A percentile compares a stretch with the other conserved stretches of the same genome.
Evolutionary conservation across 2,113 vertebrate species (phyloP).

Genomic region (Grallaria varia): DNA sequence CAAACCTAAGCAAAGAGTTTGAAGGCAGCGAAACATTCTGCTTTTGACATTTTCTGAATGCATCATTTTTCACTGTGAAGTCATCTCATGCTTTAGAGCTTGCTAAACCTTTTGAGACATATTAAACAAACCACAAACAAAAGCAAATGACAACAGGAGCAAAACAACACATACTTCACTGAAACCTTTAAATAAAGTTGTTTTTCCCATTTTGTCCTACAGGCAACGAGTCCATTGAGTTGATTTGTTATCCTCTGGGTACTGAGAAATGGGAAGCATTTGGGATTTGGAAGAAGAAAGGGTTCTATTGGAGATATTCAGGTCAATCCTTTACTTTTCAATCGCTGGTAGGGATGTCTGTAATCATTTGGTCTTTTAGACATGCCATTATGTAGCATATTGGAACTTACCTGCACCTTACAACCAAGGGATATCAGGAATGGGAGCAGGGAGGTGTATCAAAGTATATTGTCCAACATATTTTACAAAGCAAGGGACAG

Average conservation of each 20-base stretch:
- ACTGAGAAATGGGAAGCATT: not conserved
- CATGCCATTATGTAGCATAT: fast-evolving
- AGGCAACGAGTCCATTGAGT: not conserved
- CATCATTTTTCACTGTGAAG: not conserved
- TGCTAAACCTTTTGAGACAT: not conserved
- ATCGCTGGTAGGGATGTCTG: not conserved
- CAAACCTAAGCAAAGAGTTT: not conserved
- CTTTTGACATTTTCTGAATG: not conserved
- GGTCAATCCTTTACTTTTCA: not conserved
- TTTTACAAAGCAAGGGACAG: not conserved
- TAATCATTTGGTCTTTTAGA: not conserved
- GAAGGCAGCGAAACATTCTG: not conserved
- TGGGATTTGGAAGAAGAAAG: not conserved
- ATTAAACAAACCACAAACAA: not conserved
- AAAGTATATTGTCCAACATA: not conserved
- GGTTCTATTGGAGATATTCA: not conserved
- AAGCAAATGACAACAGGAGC: not conserved
- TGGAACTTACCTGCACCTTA: not conserved
- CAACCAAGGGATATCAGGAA: not conserved
- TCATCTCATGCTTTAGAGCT: not conserved
- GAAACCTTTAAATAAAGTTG: not conserved
- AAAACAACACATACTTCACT: not conserved
- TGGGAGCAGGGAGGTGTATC: not conserved
- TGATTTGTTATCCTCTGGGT: not conserved
- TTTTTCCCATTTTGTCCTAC: not conserved